Evolutionary conservation across 2,888 invertebrate species (phyloP).

Genomic region (Cheilosia variabilis): DNA sequence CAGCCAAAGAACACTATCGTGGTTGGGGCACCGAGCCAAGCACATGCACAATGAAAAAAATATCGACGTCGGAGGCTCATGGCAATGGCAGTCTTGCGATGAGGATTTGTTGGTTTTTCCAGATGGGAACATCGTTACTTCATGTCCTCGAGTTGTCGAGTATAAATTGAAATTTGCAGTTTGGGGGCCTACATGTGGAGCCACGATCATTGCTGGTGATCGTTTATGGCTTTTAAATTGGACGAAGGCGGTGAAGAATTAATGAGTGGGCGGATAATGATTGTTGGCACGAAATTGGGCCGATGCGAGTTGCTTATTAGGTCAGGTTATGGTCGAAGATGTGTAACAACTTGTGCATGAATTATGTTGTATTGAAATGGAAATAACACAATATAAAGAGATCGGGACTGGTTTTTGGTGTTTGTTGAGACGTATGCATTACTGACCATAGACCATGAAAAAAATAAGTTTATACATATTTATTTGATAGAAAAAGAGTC

Average conservation of each 20-base stretch:
- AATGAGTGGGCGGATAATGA: slow-evolving; percentile 33
- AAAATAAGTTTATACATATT: no score
- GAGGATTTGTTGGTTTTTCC: slow-evolving; percentile 37
- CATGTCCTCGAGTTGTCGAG: slow-evolving; percentile 27
- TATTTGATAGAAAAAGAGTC: no score
- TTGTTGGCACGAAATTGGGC: slow-evolving; percentile 6
- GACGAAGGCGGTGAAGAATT: slow-evolving; percentile 21
- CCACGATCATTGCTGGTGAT: slow-evolving; percentile 25
- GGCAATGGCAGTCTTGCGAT: slow-evolving; percentile 12
- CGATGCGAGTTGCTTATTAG: slow-evolving; percentile 8
- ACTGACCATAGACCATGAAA: no score
- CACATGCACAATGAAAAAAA: slow-evolving; percentile 1
- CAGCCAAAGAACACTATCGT: slow-evolving; percentile 31
- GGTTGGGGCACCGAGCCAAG: not conserved
- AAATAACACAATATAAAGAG: not conserved
- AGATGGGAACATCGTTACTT: slow-evolving; percentile 31
- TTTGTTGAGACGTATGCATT: no score
- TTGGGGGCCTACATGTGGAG: slow-evolving; percentile 20
- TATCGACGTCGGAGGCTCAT: slow-evolving; percentile 2
- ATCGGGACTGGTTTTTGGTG: no score
- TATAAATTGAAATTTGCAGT: slow-evolving; percentile 33
- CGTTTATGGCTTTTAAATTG: slow-evolving; percentile 49
- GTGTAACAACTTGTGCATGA: not conserved
- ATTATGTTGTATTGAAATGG: not conserved
- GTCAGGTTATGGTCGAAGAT: slow-evolving; percentile 10